Conservation (phyloP, 1,140 invertebrate species). For the Lysiphlebus fabarum region DNA sequence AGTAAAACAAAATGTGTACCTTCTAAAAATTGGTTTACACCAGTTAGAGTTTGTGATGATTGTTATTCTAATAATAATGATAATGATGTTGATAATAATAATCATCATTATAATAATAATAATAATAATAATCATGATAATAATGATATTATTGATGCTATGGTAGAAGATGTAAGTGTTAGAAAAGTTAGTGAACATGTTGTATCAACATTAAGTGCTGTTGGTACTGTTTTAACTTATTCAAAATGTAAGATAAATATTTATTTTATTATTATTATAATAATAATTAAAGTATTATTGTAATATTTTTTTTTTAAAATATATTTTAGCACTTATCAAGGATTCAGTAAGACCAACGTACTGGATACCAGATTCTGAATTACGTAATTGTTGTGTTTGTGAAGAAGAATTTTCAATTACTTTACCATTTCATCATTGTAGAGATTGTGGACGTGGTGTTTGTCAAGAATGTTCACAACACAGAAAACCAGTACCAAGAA, state of each 20-base stretch:
- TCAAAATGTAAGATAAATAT: constrained; percentile 52
- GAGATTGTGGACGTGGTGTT: constrained; percentile 70
- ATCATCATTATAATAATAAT: too few relatives aligned
- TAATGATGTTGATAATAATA: too few relatives aligned
- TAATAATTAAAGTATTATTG: not conserved
- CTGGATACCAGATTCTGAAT: constrained; percentile 75
- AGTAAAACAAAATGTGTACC: constrained; percentile 63
- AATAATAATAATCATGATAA: constrained; percentile 38
- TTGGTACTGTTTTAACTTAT: constrained; percentile 59
- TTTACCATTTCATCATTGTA: constrained; percentile 69
- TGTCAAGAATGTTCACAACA: constrained; percentile 65
- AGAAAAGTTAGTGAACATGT: constrained; percentile 66
- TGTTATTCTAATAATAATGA: constrained; percentile 56
- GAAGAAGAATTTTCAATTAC: constrained; percentile 43
- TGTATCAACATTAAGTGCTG: constrained; percentile 61
- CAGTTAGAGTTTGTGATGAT: constrained; percentile 68
- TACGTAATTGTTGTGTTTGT: constrained; percentile 67
- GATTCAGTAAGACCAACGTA: constrained; percentile 75
- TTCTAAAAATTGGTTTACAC: constrained; percentile 62
- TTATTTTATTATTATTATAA: not conserved
- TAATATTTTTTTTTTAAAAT: constrained; percentile 32
- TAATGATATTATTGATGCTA: constrained; percentile 26
- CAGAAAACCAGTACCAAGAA: constrained; percentile 62
- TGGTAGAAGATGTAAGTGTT: constrained; percentile 59
- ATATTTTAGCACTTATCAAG: constrained; percentile 68